Conservation (phyloP, 2,113 vertebrate species). For the Catharus bicknelli region DNA sequence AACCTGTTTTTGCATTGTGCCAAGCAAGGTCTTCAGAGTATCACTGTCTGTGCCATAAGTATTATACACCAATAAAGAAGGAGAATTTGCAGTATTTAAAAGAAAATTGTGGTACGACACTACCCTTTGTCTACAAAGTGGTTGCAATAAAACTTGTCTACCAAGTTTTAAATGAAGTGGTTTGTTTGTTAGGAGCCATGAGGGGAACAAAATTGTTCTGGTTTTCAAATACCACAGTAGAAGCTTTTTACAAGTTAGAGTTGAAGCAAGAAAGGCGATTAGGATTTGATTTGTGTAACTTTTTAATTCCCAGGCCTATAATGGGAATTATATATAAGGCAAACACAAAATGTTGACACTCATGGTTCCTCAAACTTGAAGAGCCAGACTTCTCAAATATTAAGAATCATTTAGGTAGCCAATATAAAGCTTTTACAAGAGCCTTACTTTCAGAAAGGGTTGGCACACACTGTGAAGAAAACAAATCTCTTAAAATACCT, state of each 20-base stretch:
- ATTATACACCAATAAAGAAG: background rate
- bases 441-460: background rate
- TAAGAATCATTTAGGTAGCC: background rate
- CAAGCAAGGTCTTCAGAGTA: background rate
- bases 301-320: background rate
- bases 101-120: background rate
- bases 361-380: background rate
- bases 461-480: background rate
- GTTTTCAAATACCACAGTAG: background rate
- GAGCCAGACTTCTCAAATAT: background rate
- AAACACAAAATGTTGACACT: background rate
- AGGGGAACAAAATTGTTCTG: conserved; percentile 10
- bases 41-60: background rate
- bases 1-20: background rate
- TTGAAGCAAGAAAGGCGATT: background rate
- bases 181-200: background rate
- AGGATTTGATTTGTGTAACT: background rate
- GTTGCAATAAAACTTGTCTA: background rate
- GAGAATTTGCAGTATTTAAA: background rate
- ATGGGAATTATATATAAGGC: background rate
- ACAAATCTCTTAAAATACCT: background rate
- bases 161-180: conserved; percentile 3
- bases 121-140: background rate
- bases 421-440: background rate
- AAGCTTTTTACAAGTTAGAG: conserved; percentile 5